Evolutionary conservation across 1,140 invertebrate species (phyloP).

Genomic region (Chelonus insularis): DNA sequence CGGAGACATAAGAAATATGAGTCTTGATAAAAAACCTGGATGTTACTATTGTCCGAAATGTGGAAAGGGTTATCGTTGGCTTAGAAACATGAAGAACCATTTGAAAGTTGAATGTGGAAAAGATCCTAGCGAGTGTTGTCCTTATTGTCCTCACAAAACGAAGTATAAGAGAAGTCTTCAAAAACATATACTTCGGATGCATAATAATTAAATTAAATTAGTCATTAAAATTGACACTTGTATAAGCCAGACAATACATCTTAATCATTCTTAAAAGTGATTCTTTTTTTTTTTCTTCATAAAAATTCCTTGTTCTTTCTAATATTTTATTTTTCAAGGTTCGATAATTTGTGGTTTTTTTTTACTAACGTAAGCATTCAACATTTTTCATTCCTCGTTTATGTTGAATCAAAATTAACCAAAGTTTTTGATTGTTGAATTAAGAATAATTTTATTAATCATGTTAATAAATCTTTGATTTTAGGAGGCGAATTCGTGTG

Average conservation of each 20-base stretch:
- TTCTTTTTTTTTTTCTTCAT: too few relatives aligned
- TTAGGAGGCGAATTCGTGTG: conserved; percentile 45
- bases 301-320: too few relatives aligned
- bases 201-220: too few relatives aligned
- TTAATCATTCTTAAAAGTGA: too few relatives aligned
- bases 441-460: background rate
- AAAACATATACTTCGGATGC: conserved; percentile 51
- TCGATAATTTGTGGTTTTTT: too few relatives aligned
- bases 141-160: conserved; percentile 54
- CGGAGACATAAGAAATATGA: background rate
- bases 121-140: conserved; percentile 57
- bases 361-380: too few relatives aligned
- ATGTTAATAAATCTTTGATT: conserved; percentile 36
- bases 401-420: too few relatives aligned
- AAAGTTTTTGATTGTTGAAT: too few relatives aligned
- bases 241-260: too few relatives aligned
- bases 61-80: conserved; percentile 58
- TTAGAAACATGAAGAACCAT: conserved; percentile 61
- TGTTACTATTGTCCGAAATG: conserved; percentile 60
- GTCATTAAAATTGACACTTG: too few relatives aligned
- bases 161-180: conserved; percentile 53
- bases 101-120: conserved; percentile 57
- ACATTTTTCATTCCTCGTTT: too few relatives aligned
- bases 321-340: too few relatives aligned
- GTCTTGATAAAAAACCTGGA: conserved; percentile 44